Evolutionary conservation across 2,797 vertebrate species (phyloP).

Genomic region (Champsocephalus gunnari): DNA sequence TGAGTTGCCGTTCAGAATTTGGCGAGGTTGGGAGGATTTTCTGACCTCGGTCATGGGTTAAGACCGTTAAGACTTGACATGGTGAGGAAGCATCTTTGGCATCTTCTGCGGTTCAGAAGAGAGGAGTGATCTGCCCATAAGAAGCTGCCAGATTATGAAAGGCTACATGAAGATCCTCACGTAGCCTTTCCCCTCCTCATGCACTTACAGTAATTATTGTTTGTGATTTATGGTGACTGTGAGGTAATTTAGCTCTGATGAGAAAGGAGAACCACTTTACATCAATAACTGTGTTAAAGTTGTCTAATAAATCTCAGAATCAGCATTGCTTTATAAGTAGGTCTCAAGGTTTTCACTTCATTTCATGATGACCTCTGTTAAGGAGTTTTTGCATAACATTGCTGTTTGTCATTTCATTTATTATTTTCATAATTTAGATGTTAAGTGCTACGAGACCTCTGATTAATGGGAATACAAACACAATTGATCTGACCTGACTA

Average conservation of each 20-base stretch:
- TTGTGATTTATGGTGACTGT: constrained; percentile 44
- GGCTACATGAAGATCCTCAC: constrained; percentile 73
- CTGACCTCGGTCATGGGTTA: constrained; percentile 59
- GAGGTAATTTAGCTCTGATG: constrained; percentile 25
- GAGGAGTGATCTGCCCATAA: constrained; percentile 53
- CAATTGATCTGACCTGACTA: constrained; percentile 27
- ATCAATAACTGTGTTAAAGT: constrained; percentile 46
- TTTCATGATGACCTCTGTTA: constrained; percentile 16
- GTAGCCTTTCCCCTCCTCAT: constrained; percentile 56
- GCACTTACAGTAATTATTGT: constrained; percentile 19
- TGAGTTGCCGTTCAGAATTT: constrained; percentile 38
- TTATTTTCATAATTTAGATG: constrained; percentile 38
- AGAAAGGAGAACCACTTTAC: constrained; percentile 12
- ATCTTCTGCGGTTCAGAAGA: constrained; percentile 51
- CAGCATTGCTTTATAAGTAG: constrained; percentile 5
- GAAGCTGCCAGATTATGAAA: constrained; percentile 62
- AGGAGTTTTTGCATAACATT: constrained; percentile 24
- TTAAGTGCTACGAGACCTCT: constrained; percentile 28
- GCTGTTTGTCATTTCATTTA: constrained; percentile 38
- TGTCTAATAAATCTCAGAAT: constrained; percentile 39
- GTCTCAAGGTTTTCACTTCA: constrained; percentile 21
- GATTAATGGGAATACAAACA: constrained; percentile 37
- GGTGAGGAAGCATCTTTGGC: constrained; percentile 65
- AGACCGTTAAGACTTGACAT: constrained; percentile 63
- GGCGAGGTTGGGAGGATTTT: constrained; percentile 55